Evolutionary conservation across 2,797 vertebrate species (phyloP).

Genomic region (Falco novaeseelandiae): DNA sequence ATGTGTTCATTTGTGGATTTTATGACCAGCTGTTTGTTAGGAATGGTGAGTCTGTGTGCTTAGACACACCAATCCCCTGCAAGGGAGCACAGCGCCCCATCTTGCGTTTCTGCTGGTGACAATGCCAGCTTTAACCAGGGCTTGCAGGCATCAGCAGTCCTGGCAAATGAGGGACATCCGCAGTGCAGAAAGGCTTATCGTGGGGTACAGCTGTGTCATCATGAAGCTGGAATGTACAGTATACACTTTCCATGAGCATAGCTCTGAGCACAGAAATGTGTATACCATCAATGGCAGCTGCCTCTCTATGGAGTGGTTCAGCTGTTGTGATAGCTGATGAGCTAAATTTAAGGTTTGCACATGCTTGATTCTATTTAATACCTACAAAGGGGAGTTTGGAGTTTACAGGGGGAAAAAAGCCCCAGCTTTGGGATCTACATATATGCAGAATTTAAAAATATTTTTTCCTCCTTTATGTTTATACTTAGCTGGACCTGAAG

Average conservation of each 20-base stretch:
- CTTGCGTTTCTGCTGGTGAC: background rate
- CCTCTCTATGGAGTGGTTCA: conserved; percentile 46
- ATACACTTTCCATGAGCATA: background rate
- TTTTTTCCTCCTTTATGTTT: background rate
- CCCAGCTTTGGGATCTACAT: background rate
- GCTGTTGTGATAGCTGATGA: conserved; percentile 72
- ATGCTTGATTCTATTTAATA: conserved; percentile 57
- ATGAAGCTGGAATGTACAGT: conserved; percentile 64
- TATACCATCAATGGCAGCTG: conserved; percentile 59
- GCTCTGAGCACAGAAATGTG: conserved; percentile 55
- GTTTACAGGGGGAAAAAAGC: background rate
- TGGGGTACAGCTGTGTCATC: conserved; percentile 64
- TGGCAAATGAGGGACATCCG: conserved; percentile 36
- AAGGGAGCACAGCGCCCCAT: background rate
- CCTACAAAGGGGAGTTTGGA: background rate
- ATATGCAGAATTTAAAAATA: background rate
- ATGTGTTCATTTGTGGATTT: background rate
- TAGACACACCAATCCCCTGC: background rate
- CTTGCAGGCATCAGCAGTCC: background rate
- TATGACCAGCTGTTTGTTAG: background rate
- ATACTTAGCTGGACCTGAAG: background rate
- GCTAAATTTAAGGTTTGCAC: conserved; percentile 69
- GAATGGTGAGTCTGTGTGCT: background rate
- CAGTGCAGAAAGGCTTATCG: conserved; percentile 20
- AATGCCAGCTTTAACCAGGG: background rate